Base-by-base conservation (phyloP, 2,113 vertebrate genomes). In the Onychorhynchus coronatus region DNA sequence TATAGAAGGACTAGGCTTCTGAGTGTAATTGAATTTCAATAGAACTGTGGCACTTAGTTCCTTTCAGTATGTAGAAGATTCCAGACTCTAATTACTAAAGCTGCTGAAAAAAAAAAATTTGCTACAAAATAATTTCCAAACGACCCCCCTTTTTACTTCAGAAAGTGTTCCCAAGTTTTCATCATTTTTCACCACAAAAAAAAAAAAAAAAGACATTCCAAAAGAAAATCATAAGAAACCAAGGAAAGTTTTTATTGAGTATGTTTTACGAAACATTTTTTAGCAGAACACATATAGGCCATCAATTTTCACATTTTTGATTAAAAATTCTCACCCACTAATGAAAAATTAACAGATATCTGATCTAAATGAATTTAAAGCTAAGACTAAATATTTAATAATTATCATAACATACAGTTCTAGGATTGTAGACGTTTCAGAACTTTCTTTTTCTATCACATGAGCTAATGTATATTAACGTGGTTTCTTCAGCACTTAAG, bases 11-110 rank as follows among this genome's bases (percentile, higher is more conserved):
- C 71, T 66, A 95, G 73, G 49, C 50, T 92, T 61, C 81, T 6
- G 25, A 93, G 91, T 19, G 41, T 75, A 92, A 89, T 62, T 95
- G 89, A 92, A 96, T 97, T 92, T 95, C 87, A 93, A 21, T 83
- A 75, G 78, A 73, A 91, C 66, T 28, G 30, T 68, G 74, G 81
- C 89, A 96, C 81, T 93, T 91, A 93, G 46, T 66, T 91, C 71
- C 33, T 88, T 95, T 95, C 76, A 91, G 62, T 35, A 73, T 58
- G 67, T 83, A 70, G 85, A 94, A 94, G 33, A 88, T 94, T 96
- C 82, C 63, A 96, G 93, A 85, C 35, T 47, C 62, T 39, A 89
- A 96, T 79, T 66, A 88, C 62, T 89, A 82, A 87, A 82, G 41
- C 41, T 79, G 24, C 19, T 86, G 3, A n/a, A 50, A 11, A 37